Conservation (phyloP, 1,140 invertebrate genomes). For the Semibalanus balanoides region DNA sequence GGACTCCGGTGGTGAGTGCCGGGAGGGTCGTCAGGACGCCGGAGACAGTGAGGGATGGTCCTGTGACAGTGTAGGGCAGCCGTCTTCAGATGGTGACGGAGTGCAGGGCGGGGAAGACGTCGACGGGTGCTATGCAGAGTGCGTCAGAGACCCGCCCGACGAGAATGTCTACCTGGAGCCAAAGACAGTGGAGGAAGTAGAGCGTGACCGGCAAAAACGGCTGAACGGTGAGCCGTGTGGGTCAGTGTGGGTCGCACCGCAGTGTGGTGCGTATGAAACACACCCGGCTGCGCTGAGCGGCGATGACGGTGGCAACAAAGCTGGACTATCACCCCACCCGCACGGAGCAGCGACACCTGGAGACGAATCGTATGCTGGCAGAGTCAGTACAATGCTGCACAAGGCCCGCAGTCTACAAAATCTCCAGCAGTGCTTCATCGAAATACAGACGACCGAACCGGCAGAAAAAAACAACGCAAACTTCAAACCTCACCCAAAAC, state of each 20-base stretch:
- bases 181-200: neutral
- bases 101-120: neutral
- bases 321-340: too few relatives aligned
- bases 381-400: neutral
- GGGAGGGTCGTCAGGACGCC: too few relatives aligned
- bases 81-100: neutral
- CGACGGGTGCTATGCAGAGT: neutral
- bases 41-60: too few relatives aligned
- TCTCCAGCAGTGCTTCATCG: neutral
- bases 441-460: neutral
- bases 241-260: too few relatives aligned
- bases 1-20: too few relatives aligned
- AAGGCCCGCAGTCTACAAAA: neutral
- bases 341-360: too few relatives aligned
- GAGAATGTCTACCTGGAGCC: neutral
- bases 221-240: too few relatives aligned
- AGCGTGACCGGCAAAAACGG: neutral
- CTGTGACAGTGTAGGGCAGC: neutral
- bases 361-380: neutral
- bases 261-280: too few relatives aligned
- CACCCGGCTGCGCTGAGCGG: too few relatives aligned
- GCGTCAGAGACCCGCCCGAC: neutral
- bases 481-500: neutral
- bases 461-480: neutral
- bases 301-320: too few relatives aligned